Conservation (phyloP, 2,888 invertebrate species). For the Amiota communis region DNA sequence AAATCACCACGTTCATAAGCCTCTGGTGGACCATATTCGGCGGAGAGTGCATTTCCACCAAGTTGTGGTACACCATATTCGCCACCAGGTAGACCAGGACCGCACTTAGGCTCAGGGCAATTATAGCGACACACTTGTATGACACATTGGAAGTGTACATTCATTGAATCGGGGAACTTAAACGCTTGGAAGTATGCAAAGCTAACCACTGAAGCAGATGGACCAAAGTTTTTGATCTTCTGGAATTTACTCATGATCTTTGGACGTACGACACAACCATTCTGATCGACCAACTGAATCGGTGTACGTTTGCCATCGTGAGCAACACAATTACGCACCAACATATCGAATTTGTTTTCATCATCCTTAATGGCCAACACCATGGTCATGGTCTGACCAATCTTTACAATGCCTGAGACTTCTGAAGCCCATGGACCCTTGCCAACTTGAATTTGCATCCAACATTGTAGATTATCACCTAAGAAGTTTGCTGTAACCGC, state of each 20-base stretch:
- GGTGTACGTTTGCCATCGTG: conserved; percentile 95
- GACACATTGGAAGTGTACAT: conserved; percentile 96
- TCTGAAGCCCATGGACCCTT: conserved; percentile 98
- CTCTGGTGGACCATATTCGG: conserved; percentile 79
- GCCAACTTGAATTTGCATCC: conserved; percentile 98
- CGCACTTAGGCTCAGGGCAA: conserved; percentile 93
- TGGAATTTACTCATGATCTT: conserved; percentile 97
- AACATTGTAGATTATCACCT: conserved; percentile 95
- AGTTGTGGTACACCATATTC: conserved; percentile 78
- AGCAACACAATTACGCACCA: conserved; percentile 94
- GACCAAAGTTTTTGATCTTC: conserved; percentile 95
- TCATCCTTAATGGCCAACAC: conserved; percentile 95
- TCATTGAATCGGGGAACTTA: conserved; percentile 97
- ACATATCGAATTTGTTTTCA: conserved; percentile 96
- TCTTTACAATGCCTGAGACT: conserved; percentile 95
- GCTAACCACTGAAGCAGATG: conserved; percentile 93
- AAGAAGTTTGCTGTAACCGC: conserved; percentile 96
- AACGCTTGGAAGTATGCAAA: conserved; percentile 98
- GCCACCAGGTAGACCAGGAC: conserved; percentile 76
- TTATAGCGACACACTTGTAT: conserved; percentile 95
- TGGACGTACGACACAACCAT: conserved; percentile 93
- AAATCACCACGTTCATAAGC: conserved; percentile 78
- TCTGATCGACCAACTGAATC: conserved; percentile 93
- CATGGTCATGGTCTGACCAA: conserved; percentile 98
- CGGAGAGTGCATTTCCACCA: conserved; percentile 77